These are phyloP conservation scores for Eutolmus rufibarbis DNA, from an alignment of 2,888 invertebrate genomes.

Conservation along the genomic window DNA sequence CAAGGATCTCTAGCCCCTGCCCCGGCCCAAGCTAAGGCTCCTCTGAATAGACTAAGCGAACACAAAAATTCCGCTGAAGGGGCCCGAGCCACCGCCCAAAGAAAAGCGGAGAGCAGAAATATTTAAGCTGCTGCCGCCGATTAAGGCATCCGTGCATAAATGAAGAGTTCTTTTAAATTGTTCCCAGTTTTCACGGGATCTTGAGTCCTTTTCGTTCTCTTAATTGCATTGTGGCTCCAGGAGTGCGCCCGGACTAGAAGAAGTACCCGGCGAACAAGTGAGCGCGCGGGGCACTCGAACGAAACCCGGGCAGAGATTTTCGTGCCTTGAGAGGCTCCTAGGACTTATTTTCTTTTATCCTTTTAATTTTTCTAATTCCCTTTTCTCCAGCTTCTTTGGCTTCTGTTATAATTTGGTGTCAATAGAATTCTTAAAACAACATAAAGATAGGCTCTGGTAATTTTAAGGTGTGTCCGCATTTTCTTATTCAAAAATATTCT, in stretches of 20 bases:
- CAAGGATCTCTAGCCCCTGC: neutral
- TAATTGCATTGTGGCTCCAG: conserved; percentile 31
- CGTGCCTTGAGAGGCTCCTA: neutral
- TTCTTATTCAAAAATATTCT: neutral
- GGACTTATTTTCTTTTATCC: neutral
- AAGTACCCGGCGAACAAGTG: neutral
- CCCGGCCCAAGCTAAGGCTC: neutral
- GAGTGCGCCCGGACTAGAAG: neutral
- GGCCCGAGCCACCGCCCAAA: neutral
- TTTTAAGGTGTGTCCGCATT: neutral
- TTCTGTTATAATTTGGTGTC: neutral
- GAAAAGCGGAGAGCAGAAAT: conserved; percentile 3
- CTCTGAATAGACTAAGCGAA: conserved; percentile 2
- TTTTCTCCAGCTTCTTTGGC: neutral
- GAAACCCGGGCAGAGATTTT: neutral
- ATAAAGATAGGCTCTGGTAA: neutral
- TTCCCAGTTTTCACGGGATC: conserved; percentile 39
- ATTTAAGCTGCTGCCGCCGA: conserved; percentile 32
- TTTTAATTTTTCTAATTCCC: neutral
- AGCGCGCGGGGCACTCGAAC: neutral
- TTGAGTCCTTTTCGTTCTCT: conserved; percentile 34
- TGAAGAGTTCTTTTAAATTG: conserved; percentile 39
- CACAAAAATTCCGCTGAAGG: neutral
- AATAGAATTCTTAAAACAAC: neutral
- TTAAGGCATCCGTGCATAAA: conserved; percentile 35